Evolutionary conservation across 2,888 invertebrate genomes (phyloP), one percentile per base, ranked within the genome.

Genomic region (Morpho deidamia): DNA sequence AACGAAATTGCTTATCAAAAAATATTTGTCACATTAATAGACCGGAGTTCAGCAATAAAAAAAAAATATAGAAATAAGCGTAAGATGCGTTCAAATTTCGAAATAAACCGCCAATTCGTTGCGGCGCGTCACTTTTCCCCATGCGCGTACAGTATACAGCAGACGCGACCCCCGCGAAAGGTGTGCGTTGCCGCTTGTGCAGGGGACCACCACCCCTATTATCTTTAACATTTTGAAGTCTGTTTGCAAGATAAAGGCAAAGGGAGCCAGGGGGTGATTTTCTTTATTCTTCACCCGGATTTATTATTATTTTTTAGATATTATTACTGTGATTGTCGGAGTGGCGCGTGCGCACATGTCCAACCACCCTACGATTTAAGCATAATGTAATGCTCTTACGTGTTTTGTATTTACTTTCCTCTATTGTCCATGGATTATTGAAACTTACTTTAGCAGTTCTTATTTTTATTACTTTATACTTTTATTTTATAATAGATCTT

Each of bases 281-380:
- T 88, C 88, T 88, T 89, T 88, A 88, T 88, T 87, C 88, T 82
- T 89, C 88, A 83, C 81, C 84, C 83, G 86, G 83, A 84, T 88
- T 88, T 89, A 89, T 89, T 89, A 88, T 89, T 88, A 88, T 88
- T 89, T 87, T 89, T 88, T 88, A 85, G 86, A 83, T 88, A 89
- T 88, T 88, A 89, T 89, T 89, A 88, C 86, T 79, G 76, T 83
- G 86, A 86, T 86, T 85, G 84, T 75, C 67, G 74, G 67, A 63
- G 58, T 75, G 83, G 68, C 88, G 88, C 83, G 82, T 83, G 88
- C 87, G 87, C 89, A 88, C 85, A 87, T 87, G 87, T 81, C 87
- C 78, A 74, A 72, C 78, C 72, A 76, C 81, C 83, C 80, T 70
- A 72, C 67, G 69, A 71, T 68, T 72, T 72, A 71, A 65, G 69